A percentile compares a stretch with the other conserved stretches of the same genome.
phyloP scores from a whole-genome alignment of 2,113 vertebrate species.

The Pelobates fuscus region DNA sequence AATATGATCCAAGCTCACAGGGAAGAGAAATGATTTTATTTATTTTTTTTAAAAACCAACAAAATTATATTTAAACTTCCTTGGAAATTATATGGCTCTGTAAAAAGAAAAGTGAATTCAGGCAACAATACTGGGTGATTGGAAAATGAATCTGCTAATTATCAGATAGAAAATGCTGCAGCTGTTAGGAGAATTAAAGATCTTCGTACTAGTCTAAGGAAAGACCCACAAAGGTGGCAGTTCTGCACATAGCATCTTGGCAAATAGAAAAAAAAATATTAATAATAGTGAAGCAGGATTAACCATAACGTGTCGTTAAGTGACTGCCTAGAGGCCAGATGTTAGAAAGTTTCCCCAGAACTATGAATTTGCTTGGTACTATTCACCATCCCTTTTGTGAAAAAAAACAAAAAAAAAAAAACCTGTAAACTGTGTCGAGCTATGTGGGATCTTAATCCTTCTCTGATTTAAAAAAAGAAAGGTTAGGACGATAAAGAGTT shows the following conservation, averaged over 20 bases:
- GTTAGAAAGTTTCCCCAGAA: no score
- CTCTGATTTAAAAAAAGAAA: no score
- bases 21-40: slow-evolving; percentile 7
- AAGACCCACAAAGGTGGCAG: background rate
- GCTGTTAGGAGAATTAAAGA: slow-evolving; percentile 1
- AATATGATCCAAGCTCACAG: background rate
- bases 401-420: no score
- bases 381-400: no score
- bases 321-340: no score
- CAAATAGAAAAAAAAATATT: no score
- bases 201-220: background rate
- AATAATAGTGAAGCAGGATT: no score
- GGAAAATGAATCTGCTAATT: slow-evolving; percentile 33
- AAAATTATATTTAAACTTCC: slow-evolving; percentile 36
- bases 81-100: slow-evolving; percentile 32
- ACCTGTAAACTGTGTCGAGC: no score
- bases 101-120: slow-evolving; percentile 16
- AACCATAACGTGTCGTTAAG: no score
- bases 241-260: background rate
- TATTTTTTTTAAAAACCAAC: background rate
- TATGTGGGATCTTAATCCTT: no score
- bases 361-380: no score
- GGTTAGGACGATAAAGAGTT: no score
- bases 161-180: slow-evolving; percentile 24
- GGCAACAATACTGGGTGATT: slow-evolving; percentile 39